Conservation (phyloP, 2,888 invertebrate genomes). For the Lasioglossum lativentre region DNA sequence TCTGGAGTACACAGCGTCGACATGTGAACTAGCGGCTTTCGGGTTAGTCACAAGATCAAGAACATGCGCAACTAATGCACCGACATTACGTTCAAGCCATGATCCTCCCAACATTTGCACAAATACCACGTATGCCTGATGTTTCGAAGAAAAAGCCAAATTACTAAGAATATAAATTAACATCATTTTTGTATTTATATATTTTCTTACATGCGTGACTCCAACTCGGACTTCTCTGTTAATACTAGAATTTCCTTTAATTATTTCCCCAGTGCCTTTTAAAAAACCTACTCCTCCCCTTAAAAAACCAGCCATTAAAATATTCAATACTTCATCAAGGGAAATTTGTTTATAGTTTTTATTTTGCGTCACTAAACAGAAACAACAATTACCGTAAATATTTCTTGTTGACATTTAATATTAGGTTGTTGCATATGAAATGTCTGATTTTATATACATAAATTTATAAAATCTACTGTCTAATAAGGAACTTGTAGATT, state of each 20-base stretch:
- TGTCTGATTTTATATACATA: too few relatives aligned
- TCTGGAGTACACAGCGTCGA: constrained; percentile 98
- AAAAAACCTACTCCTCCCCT: constrained; percentile 97
- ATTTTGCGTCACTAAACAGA: constrained; percentile 86
- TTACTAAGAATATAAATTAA: constrained; percentile 15
- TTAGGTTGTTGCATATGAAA: too few relatives aligned
- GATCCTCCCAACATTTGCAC: constrained; percentile 96
- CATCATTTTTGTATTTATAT: constrained; percentile 26
- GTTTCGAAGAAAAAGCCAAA: constrained; percentile 18
- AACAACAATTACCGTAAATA: not conserved
- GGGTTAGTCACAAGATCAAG: constrained; percentile 97
- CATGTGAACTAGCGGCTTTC: constrained; percentile 97
- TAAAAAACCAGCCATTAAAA: constrained; percentile 97
- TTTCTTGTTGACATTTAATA: not conserved
- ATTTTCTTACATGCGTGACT: constrained; percentile 94
- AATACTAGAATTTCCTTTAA: constrained; percentile 96
- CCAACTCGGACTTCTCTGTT: constrained; percentile 98
- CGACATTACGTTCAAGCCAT: constrained; percentile 97
- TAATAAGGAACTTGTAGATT: too few relatives aligned
- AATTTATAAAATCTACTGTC: too few relatives aligned
- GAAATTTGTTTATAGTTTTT: constrained; percentile 90
- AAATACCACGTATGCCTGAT: constrained; percentile 97
- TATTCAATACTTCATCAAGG: constrained; percentile 95
- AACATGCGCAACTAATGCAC: constrained; percentile 94
- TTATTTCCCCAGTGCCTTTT: constrained; percentile 97